Conservation (phyloP, 2,888 invertebrate genomes). For the Coremacera marginata region DNA sequence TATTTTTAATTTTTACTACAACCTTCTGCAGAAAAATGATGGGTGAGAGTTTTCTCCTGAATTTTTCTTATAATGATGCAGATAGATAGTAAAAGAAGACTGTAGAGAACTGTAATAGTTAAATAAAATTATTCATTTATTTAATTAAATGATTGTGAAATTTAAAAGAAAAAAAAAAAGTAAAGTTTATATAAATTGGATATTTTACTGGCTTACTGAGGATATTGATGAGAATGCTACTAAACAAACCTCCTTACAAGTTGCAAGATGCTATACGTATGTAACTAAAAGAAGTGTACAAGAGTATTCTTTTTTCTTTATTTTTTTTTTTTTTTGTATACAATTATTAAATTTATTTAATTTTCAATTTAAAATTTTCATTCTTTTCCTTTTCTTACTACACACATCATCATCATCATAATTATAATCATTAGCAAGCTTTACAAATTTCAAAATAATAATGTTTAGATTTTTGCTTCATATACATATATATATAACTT, state of each 20-base stretch:
- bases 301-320: neutral
- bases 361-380: conserved; percentile 23
- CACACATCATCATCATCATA: conserved; percentile 33
- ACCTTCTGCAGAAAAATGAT: conserved; percentile 18
- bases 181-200: too few species aligned
- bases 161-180: too few species aligned
- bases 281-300: neutral
- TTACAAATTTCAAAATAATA: neutral
- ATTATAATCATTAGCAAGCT: neutral
- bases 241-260: too few species aligned
- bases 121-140: too few species aligned
- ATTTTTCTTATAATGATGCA: neutral
- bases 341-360: neutral
- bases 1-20: conserved; percentile 32
- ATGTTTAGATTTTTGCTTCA: neutral
- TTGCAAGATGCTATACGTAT: too few species aligned
- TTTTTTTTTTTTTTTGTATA: conserved; percentile 29
- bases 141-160: too few species aligned
- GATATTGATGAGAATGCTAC: too few species aligned
- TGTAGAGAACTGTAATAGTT: neutral
- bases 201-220: too few species aligned
- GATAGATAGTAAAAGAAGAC: neutral
- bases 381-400: conserved; percentile 24
- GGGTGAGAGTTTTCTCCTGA: neutral
- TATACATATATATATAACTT: neutral